Base-by-base conservation (phyloP, 2,888 invertebrate genomes). In the Eupsilia transversa region DNA sequence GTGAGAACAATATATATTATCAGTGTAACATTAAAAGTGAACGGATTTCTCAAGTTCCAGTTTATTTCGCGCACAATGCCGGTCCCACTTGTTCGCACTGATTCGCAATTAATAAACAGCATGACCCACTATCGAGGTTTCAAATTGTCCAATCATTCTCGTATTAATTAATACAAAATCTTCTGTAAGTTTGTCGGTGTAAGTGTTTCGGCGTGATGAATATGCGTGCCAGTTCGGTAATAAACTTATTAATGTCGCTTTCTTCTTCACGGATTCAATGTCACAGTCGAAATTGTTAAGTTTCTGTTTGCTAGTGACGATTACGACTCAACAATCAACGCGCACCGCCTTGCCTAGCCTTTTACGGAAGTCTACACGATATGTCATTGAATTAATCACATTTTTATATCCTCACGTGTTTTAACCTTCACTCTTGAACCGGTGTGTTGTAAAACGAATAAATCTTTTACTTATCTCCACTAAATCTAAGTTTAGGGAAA, bases 51-150 rank as follows among this genome's bases (percentile, higher is more conserved):
- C 92, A 92, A 94, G 93, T 92, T 91, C 94, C 92, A 93, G 90
- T 92, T 93, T 90, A 92, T 93, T 93, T 93, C 91, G 91, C 92
- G 91, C 89, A 95, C 95, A 95, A 95, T 94, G 92, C 92, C 90
- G 91, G 91, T 89, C 89, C 93, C 91, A 94, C 93, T 95, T 92
- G 94, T 92, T 92, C 92, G 91, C 91, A 92, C 91, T 91, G 93
- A 94, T 95, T 94, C 92, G 94, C 95, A 94, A 95, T 95, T 95
- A 96, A 95, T 94, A 94, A 93, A 92, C 86, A 89, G 89, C 89
- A 87, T 94, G 96, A 95, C 96, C 96, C 90, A 96, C 94, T 93
- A 93, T 92, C 91, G 87, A 86, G 86, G 87, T 89, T 87, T 85
- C 89, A 91, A 93, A 91, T 86, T 93, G 94, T 92, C 93, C 92